These are phyloP conservation scores for Gobius niger DNA, from an alignment of 2,113 vertebrate genomes.

Conservation along the genomic window DNA sequence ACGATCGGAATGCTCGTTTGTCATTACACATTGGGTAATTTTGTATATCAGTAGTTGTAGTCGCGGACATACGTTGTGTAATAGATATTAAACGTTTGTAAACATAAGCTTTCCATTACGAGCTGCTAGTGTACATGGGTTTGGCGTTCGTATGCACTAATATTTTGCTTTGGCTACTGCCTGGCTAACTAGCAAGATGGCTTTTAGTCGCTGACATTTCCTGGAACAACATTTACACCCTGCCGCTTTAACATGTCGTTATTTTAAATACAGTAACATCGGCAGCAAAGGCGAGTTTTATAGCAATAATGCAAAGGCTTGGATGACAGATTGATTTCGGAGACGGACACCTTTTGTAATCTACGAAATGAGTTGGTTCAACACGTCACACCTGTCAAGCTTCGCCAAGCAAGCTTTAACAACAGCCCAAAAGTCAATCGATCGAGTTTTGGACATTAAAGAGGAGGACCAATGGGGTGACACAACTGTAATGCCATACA, in stretches of 20 bases:
- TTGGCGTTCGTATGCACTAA: not conserved
- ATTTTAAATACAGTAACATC: constrained; percentile 8
- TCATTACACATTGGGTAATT: not conserved
- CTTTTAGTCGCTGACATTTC: constrained; percentile 1
- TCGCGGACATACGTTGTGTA: not conserved
- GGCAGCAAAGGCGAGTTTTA: not conserved
- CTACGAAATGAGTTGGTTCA: constrained; percentile 93
- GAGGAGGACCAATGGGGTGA: constrained; percentile 90
- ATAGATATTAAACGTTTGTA: not conserved
- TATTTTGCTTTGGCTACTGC: constrained; percentile 23
- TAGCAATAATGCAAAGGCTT: not conserved
- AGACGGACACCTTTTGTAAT: constrained; percentile 15
- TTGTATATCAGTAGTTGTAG: not conserved
- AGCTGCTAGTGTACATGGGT: constrained; percentile 26
- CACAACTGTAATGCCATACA: constrained; percentile 74
- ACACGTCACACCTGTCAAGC: constrained; percentile 94
- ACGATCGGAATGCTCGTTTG: not conserved
- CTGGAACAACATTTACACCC: not conserved
- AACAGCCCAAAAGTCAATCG: constrained; percentile 96
- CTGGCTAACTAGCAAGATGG: constrained; percentile 34
- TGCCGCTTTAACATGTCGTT: not conserved
- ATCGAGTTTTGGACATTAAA: constrained; percentile 95
- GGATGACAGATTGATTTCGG: not conserved
- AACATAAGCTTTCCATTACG: constrained; percentile 1
- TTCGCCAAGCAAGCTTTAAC: constrained; percentile 98